phyloP scores from a whole-genome alignment of 2,113 vertebrate species.

The Siphamia tubifer region DNA sequence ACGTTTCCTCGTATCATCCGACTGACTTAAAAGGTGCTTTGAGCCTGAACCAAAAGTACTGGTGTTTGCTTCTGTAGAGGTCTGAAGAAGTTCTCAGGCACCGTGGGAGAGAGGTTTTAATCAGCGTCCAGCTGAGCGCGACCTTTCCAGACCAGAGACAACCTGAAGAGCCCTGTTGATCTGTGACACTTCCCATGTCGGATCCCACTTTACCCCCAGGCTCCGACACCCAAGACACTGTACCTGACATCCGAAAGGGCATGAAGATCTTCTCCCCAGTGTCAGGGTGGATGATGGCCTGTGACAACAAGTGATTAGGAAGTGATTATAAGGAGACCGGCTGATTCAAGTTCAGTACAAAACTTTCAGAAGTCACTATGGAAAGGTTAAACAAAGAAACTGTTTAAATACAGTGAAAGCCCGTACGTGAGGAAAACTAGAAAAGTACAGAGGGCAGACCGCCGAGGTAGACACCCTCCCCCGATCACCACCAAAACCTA shows the following conservation, averaged over 20 bases:
- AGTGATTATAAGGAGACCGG: too few species aligned
- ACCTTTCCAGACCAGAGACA: conserved; percentile 73
- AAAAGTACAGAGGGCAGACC: too few species aligned
- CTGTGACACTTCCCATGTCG: conserved; percentile 52
- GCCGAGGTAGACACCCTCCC: too few species aligned
- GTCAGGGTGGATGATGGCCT: conserved; percentile 95
- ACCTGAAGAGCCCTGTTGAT: conserved; percentile 58
- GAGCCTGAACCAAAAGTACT: conserved; percentile 60
- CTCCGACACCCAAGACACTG: conserved; percentile 7
- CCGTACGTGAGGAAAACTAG: too few species aligned
- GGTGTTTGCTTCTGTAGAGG: conserved; percentile 26
- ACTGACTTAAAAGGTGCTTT: conserved; percentile 40
- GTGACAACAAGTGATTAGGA: conserved; percentile 51
- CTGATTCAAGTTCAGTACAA: too few species aligned
- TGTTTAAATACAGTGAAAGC: too few species aligned
- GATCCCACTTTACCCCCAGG: conserved; percentile 2
- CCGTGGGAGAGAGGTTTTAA: conserved; percentile 68
- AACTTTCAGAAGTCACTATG: too few species aligned
- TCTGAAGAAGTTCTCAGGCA: conserved; percentile 44
- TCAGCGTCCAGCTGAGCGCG: conserved; percentile 79
- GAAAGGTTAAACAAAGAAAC: too few species aligned
- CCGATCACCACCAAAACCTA: too few species aligned
- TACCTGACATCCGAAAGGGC: conserved; percentile 98
- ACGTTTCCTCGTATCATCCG: neutral
- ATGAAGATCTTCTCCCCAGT: conserved; percentile 95